Percentiles rank a stretch among this genome's conserved stretches.
Conservation (phyloP, 2,797 vertebrate species). For the Streptopelia turtur region DNA sequence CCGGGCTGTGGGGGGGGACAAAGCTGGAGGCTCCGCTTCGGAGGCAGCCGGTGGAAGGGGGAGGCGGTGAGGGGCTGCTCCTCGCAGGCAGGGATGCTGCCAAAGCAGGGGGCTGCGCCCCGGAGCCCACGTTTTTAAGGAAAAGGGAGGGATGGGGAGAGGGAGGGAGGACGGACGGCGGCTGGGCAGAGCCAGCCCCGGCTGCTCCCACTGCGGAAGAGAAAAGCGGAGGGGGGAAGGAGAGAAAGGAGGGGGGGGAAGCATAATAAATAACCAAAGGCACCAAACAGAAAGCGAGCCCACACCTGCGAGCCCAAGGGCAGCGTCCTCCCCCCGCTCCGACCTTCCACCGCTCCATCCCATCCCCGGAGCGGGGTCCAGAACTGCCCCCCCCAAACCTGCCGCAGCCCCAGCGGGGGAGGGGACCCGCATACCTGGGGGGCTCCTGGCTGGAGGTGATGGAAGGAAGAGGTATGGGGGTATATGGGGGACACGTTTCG, state of each 20-base stretch:
- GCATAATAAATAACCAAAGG: neutral
- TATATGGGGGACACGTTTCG: neutral
- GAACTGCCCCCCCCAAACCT: too few species aligned
- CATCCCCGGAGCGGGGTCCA: neutral
- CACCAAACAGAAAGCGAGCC: neutral
- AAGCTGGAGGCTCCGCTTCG: neutral
- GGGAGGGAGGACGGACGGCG: constrained; percentile 22
- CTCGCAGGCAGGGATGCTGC: constrained; percentile 4
- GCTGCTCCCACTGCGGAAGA: constrained; percentile 58
- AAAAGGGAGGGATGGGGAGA: constrained; percentile 44
- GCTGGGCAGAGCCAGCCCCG: constrained; percentile 53
- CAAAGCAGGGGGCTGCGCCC: constrained; percentile 32
- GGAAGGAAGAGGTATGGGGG: neutral
- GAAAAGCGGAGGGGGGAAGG: neutral
- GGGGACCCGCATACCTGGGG: neutral
- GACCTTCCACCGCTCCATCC: neutral
- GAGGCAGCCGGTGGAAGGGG: neutral
- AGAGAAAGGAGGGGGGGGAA: neutral
- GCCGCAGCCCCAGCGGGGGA: neutral
- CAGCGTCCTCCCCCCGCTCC: neutral
- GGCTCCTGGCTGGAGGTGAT: neutral
- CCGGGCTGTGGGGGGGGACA: neutral
- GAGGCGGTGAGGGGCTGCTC: neutral
- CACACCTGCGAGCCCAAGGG: neutral
- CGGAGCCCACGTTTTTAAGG: constrained; percentile 47